phyloP scores from a whole-genome alignment of 2,113 vertebrate genomes.

The Alosa alosa region DNA sequence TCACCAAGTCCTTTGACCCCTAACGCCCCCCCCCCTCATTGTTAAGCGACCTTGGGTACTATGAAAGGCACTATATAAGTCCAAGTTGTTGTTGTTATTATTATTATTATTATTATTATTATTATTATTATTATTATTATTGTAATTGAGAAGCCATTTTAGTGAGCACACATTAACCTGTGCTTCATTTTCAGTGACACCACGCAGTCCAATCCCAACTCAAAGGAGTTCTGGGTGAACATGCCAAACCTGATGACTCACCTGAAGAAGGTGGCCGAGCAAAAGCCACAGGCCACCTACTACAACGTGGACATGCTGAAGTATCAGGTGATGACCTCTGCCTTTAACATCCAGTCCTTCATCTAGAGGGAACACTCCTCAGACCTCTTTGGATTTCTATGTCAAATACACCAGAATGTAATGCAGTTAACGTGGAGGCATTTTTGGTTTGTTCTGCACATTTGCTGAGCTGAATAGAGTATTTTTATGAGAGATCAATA shows the following conservation, averaged over 20 bases:
- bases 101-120: too few species aligned
- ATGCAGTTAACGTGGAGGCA: not conserved
- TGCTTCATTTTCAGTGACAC: conserved; percentile 72
- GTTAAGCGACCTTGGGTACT: too few species aligned
- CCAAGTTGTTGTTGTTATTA: too few species aligned
- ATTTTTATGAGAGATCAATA: not conserved
- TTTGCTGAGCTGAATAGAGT: not conserved
- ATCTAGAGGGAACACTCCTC: not conserved
- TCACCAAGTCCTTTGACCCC: too few species aligned
- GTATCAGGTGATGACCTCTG: conserved; percentile 82
- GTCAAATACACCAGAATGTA: not conserved
- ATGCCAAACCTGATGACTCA: conserved; percentile 98
- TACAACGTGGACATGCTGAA: conserved; percentile 99
- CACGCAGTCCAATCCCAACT: conserved; percentile 77
- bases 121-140: too few species aligned
- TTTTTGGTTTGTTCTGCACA: not conserved
- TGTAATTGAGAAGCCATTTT: too few species aligned
- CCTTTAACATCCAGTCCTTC: not conserved
- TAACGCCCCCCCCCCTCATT: too few species aligned
- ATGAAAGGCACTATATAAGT: too few species aligned
- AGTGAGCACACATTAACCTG: not conserved
- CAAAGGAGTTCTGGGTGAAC: conserved; percentile 98
- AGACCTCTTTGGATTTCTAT: not conserved
- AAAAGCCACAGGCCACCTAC: conserved; percentile 97
- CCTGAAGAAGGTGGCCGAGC: conserved; percentile 96